A percentile compares a stretch with the other conserved stretches of the same genome.
phyloP scores from a whole-genome alignment of 2,113 vertebrate species.

The Hydrolagus affinis region DNA sequence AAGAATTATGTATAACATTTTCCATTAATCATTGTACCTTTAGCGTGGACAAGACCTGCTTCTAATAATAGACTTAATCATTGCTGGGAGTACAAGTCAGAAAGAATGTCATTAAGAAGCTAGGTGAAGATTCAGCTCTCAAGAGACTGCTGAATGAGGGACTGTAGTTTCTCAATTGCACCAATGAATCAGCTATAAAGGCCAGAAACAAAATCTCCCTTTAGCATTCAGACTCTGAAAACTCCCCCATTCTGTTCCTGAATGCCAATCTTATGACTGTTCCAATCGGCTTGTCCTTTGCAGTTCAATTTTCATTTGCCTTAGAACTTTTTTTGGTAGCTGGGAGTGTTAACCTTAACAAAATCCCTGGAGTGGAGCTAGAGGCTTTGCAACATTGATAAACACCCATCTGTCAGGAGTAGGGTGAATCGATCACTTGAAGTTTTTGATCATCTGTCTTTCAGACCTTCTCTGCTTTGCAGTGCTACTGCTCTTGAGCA shows the following conservation, averaged over 20 bases:
- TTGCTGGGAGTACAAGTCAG: constrained; percentile 63
- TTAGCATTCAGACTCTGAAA: constrained; percentile 23
- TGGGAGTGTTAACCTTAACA: constrained; percentile 12
- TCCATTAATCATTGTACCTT: constrained; percentile 53
- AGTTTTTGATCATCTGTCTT: not conserved
- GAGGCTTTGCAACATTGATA: constrained; percentile 9
- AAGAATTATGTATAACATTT: constrained; percentile 56
- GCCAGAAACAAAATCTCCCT: constrained; percentile 37
- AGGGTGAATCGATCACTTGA: not conserved
- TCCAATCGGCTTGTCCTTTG: constrained; percentile 23
- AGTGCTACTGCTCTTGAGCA: not conserved
- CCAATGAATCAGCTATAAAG: constrained; percentile 63
- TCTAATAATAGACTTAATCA: constrained; percentile 62
- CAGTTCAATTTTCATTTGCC: not conserved
- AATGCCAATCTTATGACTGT: constrained; percentile 11
- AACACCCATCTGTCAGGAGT: not conserved
- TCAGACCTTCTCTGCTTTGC: not conserved
- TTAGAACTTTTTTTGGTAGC: constrained; percentile 13
- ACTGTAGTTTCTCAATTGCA: constrained; percentile 52
- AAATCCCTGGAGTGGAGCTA: constrained; percentile 2
- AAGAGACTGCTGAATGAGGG: constrained; percentile 39
- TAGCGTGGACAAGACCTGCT: constrained; percentile 60
- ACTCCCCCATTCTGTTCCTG: constrained; percentile 6
- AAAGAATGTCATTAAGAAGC: constrained; percentile 68
- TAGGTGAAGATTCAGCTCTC: constrained; percentile 58